phyloP scores from a whole-genome alignment of 2,113 vertebrate species.

The Pardalotus punctatus region DNA sequence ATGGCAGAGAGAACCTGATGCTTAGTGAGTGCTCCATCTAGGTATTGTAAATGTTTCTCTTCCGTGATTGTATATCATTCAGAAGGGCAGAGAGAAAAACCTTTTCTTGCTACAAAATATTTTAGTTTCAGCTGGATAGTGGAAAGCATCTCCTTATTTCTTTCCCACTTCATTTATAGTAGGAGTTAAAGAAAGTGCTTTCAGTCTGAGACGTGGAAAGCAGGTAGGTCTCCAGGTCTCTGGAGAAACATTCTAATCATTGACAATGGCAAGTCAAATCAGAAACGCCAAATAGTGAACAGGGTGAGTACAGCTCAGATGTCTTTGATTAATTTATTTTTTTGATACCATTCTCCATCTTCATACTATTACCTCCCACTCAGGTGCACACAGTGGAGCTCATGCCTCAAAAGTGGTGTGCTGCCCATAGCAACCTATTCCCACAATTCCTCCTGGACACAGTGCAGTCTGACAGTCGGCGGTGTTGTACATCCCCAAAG shows the following conservation, averaged over 20 bases:
- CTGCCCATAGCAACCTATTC: background rate
- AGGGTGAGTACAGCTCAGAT: background rate
- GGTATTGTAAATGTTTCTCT: background rate
- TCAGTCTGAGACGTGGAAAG: background rate
- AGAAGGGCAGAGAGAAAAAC: background rate
- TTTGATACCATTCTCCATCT: background rate
- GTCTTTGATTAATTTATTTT: background rate
- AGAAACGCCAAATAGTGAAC: background rate
- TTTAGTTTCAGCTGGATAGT: background rate
- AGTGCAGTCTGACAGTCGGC: background rate
- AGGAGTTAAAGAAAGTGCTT: background rate
- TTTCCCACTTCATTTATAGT: background rate
- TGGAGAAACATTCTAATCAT: background rate
- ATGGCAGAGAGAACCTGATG: background rate
- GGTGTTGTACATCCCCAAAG: background rate
- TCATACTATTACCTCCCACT: background rate
- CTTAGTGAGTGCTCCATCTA: background rate
- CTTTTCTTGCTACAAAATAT: background rate
- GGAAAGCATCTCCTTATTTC: background rate
- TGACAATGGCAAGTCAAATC: background rate
- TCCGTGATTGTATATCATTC: background rate
- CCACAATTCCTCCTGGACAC: background rate
- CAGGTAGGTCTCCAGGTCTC: background rate
- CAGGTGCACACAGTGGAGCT: background rate
- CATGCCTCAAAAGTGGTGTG: background rate